Conservation (phyloP, 2,113 vertebrate genomes). For the Periophthalmus modestus region DNA sequence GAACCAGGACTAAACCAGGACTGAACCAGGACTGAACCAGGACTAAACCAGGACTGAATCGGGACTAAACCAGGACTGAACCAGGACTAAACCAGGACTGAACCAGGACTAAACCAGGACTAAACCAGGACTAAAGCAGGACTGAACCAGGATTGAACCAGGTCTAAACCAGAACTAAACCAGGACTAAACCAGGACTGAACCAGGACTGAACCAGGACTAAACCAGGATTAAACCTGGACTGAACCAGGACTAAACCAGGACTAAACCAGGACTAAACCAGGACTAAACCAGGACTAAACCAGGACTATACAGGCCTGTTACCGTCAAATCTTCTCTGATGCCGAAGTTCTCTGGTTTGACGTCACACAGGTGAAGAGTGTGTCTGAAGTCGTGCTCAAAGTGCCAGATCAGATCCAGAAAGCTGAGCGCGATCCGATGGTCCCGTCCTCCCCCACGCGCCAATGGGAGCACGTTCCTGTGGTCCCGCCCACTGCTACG, state of each 20-base stretch:
- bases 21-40: conserved; percentile 20
- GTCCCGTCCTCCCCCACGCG: conserved; percentile 38
- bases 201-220: neutral
- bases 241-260: neutral
- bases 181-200: neutral
- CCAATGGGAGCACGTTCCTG: conserved; percentile 61
- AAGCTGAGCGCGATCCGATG: conserved; percentile 91
- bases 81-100: conserved; percentile 27
- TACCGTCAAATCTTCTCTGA: conserved; percentile 92
- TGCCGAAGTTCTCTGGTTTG: conserved; percentile 97
- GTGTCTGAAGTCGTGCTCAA: conserved; percentile 92
- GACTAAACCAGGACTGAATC: neutral
- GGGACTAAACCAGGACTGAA: neutral
- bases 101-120: neutral
- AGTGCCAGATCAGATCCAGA: conserved; percentile 92
- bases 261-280: neutral
- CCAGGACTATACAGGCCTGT: conserved; percentile 45
- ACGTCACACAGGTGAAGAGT: conserved; percentile 94
- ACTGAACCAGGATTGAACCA: no score
- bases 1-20: neutral
- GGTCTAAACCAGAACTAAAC: neutral
- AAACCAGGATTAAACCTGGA: neutral
- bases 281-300: conserved; percentile 19
- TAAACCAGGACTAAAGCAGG: neutral
- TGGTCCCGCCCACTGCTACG: conserved; percentile 47